A percentile compares a stretch with the other conserved stretches of the same genome.
These are phyloP conservation scores for Matsumurasca onukii DNA, from an alignment of 1,140 invertebrate species.

Conservation along the genomic window DNA sequence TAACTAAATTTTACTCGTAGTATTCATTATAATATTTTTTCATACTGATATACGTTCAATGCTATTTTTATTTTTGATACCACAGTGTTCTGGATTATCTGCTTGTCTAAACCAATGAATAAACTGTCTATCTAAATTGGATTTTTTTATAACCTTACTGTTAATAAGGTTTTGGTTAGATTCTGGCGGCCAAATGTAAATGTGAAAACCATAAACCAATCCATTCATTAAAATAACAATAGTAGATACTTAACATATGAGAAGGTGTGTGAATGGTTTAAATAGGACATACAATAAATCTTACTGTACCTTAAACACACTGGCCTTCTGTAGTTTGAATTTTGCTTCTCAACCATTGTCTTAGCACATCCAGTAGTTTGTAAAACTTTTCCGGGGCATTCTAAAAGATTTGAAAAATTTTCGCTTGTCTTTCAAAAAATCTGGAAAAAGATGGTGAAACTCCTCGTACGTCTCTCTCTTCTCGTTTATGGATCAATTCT, in stretches of 20 bases:
- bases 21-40: too few species aligned
- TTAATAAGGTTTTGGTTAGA: background rate
- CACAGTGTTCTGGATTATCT: too few species aligned
- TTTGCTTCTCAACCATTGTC: background rate
- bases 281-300: background rate
- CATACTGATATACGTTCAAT: too few species aligned
- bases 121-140: background rate
- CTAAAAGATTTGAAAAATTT: too few species aligned
- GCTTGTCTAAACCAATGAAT: background rate
- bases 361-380: too few species aligned
- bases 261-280: background rate
- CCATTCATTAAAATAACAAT: too few species aligned
- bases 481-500: too few species aligned
- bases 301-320: background rate
- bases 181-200: background rate
- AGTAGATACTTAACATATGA: background rate
- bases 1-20: too few species aligned
- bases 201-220: background rate
- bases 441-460: too few species aligned
- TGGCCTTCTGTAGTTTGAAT: background rate
- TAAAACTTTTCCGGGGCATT: too few species aligned
- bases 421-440: too few species aligned
- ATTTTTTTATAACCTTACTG: background rate
- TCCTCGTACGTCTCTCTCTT: too few species aligned
- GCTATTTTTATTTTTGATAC: background rate